phyloP scores from a whole-genome alignment of 92 coral and sea anemone species.

The Paramuricea clavata region DNA sequence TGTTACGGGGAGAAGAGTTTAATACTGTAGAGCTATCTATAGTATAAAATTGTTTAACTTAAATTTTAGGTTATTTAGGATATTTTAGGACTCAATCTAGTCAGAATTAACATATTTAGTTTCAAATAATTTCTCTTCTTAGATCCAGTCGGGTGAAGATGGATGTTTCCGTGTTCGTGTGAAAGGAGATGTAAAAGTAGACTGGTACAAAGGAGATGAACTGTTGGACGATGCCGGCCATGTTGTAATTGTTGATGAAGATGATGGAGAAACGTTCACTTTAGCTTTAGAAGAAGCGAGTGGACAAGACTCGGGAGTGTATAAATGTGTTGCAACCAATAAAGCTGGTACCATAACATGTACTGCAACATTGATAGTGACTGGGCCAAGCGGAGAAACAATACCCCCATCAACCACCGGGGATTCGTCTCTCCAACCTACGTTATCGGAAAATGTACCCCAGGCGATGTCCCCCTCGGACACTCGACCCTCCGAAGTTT shows the following conservation, averaged over 20 bases:
- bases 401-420: background rate
- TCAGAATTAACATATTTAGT: background rate
- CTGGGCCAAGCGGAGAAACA: background rate
- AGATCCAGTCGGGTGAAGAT: conserved; percentile 69
- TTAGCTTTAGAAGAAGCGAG: conserved; percentile 79
- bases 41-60: too few relatives aligned
- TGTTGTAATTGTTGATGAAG: conserved; percentile 81
- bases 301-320: conserved; percentile 73
- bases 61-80: too few relatives aligned
- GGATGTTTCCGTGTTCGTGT: conserved; percentile 72
- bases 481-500: background rate
- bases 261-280: conserved; percentile 77
- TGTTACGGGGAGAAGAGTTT: too few relatives aligned
- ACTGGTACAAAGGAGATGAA: conserved; percentile 98
- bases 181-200: conserved; percentile 78
- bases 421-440: too few relatives aligned
- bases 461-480: too few relatives aligned
- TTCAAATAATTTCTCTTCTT: background rate
- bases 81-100: background rate
- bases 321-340: conserved; percentile 79
- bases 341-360: conserved; percentile 75
- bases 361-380: conserved; percentile 64
- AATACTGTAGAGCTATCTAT: too few relatives aligned
- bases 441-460: background rate
- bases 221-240: conserved; percentile 89